Conservation (phyloP, 2,888 invertebrate genomes). For the Oxyteleia sp. region DNA sequence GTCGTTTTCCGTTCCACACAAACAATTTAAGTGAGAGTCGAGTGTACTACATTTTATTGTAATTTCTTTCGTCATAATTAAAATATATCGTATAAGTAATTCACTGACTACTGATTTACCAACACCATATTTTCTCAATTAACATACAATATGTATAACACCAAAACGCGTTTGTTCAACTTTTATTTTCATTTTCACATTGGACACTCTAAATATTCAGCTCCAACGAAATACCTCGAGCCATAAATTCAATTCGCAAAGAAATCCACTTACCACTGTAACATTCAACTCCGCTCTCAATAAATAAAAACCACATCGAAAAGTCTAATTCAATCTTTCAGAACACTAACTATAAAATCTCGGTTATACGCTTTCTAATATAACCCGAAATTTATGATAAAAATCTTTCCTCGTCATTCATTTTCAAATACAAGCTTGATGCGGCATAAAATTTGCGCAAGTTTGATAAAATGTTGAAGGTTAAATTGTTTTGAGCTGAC, state of each 20-base stretch:
- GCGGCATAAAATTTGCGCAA: conserved; percentile 37
- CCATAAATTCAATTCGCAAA: conserved; percentile 28
- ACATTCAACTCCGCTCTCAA: conserved; percentile 17
- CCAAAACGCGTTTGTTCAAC: too few relatives aligned
- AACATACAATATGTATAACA: too few relatives aligned
- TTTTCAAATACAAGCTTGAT: conserved; percentile 34
- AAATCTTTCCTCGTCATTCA: conserved; percentile 46
- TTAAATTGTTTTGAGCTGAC: conserved; percentile 62
- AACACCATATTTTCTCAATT: too few relatives aligned
- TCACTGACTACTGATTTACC: too few relatives aligned
- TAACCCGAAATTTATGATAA: conserved; percentile 29
- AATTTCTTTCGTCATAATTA: too few relatives aligned
- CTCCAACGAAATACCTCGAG: too few relatives aligned
- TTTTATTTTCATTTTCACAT: too few relatives aligned
- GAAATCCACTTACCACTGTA: conserved; percentile 39
- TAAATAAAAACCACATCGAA: conserved; percentile 50
- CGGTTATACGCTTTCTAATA: conserved; percentile 34
- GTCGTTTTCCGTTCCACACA: too few relatives aligned
- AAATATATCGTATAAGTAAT: too few relatives aligned
- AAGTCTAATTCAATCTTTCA: conserved; percentile 55
- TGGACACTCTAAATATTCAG: too few relatives aligned
- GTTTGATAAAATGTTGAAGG: conserved; percentile 43
- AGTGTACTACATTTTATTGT: too few relatives aligned
- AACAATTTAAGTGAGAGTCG: too few relatives aligned
- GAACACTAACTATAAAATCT: conserved; percentile 47